Evolutionary conservation across 2,797 vertebrate genomes (phyloP).

Genomic region (Zonotrichia albicollis): DNA sequence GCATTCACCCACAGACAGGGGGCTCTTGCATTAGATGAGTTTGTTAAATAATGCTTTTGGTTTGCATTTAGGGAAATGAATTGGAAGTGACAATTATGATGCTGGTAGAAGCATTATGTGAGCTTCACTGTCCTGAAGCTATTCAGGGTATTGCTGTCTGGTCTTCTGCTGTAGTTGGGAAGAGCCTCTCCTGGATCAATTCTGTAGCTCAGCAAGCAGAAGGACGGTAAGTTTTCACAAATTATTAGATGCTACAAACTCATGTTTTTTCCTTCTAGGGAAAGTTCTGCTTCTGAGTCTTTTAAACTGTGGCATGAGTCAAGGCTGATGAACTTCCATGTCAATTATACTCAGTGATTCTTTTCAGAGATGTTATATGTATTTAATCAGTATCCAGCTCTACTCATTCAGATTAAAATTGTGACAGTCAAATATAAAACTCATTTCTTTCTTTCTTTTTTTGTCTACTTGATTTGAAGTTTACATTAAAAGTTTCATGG

Average conservation of each 20-base stretch:
- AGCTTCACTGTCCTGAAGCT: constrained; percentile 94
- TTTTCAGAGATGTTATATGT: neutral
- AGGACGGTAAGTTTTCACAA: constrained; percentile 82
- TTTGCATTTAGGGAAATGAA: constrained; percentile 85
- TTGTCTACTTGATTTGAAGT: neutral
- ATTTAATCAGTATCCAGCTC: neutral
- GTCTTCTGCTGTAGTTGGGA: constrained; percentile 86
- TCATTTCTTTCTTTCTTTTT: neutral
- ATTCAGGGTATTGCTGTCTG: constrained; percentile 94
- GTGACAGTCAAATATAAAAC: neutral
- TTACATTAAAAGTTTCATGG: neutral
- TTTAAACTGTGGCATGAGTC: neutral
- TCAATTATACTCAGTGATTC: neutral
- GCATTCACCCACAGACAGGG: neutral
- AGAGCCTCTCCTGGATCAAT: constrained; percentile 89
- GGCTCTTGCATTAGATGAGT: neutral
- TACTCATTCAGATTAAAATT: neutral
- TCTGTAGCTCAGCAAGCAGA: constrained; percentile 94
- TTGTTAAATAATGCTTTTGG: neutral
- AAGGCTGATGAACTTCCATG: neutral
- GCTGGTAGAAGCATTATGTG: constrained; percentile 95
- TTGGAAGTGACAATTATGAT: constrained; percentile 92
- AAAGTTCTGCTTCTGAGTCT: neutral
- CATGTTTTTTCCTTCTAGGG: fast-evolving
- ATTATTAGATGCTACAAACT: neutral